phyloP scores from a whole-genome alignment of 2,113 vertebrate genomes.

The Mungos mungo region DNA sequence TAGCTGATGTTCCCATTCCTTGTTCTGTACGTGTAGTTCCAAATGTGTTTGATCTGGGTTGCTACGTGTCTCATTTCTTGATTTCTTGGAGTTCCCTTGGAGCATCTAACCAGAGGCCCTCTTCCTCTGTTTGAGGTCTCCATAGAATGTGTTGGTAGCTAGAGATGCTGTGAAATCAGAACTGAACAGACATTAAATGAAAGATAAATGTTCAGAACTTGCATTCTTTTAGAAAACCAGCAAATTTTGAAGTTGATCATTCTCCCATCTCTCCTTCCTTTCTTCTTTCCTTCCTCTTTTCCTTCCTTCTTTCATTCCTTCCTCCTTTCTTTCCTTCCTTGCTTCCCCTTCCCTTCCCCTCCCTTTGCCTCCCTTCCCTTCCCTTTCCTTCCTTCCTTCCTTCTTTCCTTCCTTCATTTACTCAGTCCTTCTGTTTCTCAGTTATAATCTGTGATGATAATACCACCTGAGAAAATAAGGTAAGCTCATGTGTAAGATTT shows the following conservation, averaged over 20 bases:
- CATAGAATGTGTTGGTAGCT: background rate
- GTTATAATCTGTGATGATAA: background rate
- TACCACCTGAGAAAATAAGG: background rate
- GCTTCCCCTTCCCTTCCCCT: background rate
- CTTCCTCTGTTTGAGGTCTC: slow-evolving; percentile 38
- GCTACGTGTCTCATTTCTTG: slow-evolving; percentile 17
- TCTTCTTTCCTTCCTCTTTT: accelerated
- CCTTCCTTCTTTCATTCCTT: too few relatives aligned
- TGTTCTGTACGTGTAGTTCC: slow-evolving; percentile 47
- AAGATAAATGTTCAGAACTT: background rate
- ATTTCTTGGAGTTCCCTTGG: slow-evolving; percentile 60
- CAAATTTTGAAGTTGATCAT: background rate
- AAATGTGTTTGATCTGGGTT: slow-evolving; percentile 44
- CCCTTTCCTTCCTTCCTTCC: background rate
- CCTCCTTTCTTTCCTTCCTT: too few relatives aligned
- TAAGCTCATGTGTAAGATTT: background rate
- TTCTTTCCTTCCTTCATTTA: background rate
- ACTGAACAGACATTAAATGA: background rate
- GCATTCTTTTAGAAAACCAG: background rate
- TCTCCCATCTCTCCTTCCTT: background rate
- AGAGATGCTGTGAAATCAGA: background rate
- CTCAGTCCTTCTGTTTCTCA: background rate
- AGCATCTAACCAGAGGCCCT: slow-evolving; percentile 52
- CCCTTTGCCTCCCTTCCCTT: background rate
- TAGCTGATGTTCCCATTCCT: slow-evolving; percentile 48